Percentiles rank a stretch among this genome's conserved stretches.
Evolutionary conservation across 2,888 invertebrate species (phyloP).

Genomic region (Lepetodrilus schrolli): DNA sequence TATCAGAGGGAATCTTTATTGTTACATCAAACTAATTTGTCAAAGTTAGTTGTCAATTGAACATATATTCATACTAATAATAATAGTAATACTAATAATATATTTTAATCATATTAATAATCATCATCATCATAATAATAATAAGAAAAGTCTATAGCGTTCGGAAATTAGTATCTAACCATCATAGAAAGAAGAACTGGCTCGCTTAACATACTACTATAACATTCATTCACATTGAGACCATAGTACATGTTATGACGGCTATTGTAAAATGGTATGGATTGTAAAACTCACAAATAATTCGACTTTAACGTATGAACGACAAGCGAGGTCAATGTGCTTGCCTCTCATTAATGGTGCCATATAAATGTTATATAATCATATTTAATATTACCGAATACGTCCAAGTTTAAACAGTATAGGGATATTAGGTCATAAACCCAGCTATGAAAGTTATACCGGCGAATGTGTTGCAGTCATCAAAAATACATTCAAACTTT

Average conservation of each 20-base stretch:
- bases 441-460: background rate
- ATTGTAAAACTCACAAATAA: no score
- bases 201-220: no score
- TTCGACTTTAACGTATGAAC: no score
- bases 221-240: no score
- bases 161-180: background rate
- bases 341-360: background rate
- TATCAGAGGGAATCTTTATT: conserved; percentile 4
- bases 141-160: background rate
- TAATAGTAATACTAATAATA: no score
- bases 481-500: background rate
- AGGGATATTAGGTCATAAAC: background rate
- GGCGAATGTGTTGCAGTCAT: background rate
- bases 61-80: no score
- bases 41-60: background rate
- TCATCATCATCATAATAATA: no score
- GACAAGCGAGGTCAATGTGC: no score
- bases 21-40: background rate
- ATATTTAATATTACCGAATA: background rate
- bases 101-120: no score
- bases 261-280: no score
- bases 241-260: no score
- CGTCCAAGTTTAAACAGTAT: background rate
- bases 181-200: no score
- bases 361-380: background rate